These are phyloP conservation scores for Spinibarbus caldwelli DNA, from an alignment of 2,797 vertebrate species.

Conservation along the genomic window DNA sequence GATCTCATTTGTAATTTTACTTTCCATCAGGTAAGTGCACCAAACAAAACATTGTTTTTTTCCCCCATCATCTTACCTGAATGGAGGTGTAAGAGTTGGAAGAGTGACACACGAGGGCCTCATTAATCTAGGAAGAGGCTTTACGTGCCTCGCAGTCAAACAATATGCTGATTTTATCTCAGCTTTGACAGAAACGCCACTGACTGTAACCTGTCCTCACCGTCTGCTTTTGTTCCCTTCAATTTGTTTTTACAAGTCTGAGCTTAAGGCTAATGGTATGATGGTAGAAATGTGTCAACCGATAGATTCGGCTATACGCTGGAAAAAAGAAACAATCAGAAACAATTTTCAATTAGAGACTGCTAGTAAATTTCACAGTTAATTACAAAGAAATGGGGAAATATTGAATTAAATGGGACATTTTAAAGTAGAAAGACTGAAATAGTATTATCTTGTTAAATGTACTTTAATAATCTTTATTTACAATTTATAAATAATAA, in stretches of 20 bases:
- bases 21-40: not conserved
- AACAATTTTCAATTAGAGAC: not conserved
- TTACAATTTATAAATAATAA: too few relatives aligned
- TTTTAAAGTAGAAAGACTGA: not conserved
- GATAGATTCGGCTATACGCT: not conserved
- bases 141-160: conserved; percentile 64
- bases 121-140: conserved; percentile 53
- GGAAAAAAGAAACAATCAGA: too few relatives aligned
- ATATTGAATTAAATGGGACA: not conserved
- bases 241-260: conserved; percentile 44
- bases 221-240: conserved; percentile 52
- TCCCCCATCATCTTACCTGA: conserved; percentile 12
- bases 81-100: conserved; percentile 1
- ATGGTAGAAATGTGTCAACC: not conserved
- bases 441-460: not conserved
- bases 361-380: not conserved
- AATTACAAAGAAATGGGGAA: not conserved
- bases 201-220: conserved; percentile 52
- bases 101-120: conserved; percentile 9
- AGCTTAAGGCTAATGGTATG: not conserved
- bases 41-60: not conserved
- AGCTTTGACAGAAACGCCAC: conserved; percentile 65
- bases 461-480: not conserved
- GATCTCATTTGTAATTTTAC: not conserved
- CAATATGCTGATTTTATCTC: conserved; percentile 68